Conservation (phyloP, 2,888 invertebrate species). For the Taphrorychus bicolor region DNA sequence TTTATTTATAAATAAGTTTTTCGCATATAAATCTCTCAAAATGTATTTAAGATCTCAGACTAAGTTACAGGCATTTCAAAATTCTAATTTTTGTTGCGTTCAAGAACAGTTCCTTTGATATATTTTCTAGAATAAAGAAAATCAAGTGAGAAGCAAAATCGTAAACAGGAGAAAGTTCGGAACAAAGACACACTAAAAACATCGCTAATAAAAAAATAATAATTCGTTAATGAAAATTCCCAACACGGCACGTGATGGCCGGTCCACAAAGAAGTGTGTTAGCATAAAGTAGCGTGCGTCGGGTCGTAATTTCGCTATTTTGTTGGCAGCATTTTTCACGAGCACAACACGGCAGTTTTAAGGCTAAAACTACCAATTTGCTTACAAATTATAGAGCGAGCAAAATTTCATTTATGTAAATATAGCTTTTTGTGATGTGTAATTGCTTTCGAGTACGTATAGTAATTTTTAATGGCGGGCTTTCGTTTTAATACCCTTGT, state of each 20-base stretch:
- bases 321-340: conserved; percentile 33
- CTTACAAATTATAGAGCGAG: conserved; percentile 36
- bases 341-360: conserved; percentile 34
- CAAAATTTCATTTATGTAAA: conserved; percentile 38
- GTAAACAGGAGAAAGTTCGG: too few relatives aligned
- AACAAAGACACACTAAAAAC: too few relatives aligned
- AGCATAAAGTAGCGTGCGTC: conserved; percentile 36
- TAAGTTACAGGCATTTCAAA: too few relatives aligned
- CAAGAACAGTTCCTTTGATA: too few relatives aligned
- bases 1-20: too few relatives aligned
- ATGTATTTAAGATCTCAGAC: too few relatives aligned
- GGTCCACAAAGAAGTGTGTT: conserved; percentile 6
- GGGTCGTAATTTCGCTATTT: conserved; percentile 33
- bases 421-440: conserved; percentile 41
- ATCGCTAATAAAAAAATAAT: neutral
- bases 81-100: too few relatives aligned
- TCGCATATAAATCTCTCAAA: too few relatives aligned
- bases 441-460: conserved; percentile 36
- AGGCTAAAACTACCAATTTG: conserved; percentile 39
- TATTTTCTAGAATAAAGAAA: too few relatives aligned
- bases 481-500: neutral
- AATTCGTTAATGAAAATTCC: neutral
- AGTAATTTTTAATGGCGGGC: conserved; percentile 31
- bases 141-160: too few relatives aligned
- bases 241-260: neutral